Conservation (phyloP, 2,888 invertebrate species). For the Stratiomys singularior region DNA sequence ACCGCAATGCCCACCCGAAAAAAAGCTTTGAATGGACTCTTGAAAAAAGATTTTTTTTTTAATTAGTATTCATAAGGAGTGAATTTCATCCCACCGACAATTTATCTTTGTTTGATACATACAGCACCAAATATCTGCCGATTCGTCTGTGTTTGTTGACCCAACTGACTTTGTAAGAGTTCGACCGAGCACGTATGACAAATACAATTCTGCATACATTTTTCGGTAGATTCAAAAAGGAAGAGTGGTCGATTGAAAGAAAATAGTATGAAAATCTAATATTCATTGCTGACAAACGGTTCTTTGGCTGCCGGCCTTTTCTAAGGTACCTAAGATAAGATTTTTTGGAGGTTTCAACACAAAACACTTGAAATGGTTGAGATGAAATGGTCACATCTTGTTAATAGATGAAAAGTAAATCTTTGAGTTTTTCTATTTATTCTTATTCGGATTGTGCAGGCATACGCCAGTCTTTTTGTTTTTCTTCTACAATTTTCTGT, state of each 20-base stretch:
- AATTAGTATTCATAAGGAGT: conserved; percentile 41
- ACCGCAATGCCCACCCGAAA: conserved; percentile 27
- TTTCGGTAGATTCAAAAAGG: background rate
- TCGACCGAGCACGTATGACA: background rate
- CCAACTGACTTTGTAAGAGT: background rate
- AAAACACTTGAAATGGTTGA: conserved; percentile 23
- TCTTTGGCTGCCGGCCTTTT: conserved; percentile 16
- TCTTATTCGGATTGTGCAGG: background rate
- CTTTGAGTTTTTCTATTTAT: background rate
- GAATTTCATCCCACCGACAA: conserved; percentile 30
- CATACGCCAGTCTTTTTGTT: background rate
- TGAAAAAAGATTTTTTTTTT: conserved; percentile 5
- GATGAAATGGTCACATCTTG: conserved; percentile 23
- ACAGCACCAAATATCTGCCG: background rate
- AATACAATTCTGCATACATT: background rate
- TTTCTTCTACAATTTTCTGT: background rate
- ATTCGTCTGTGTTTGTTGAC: background rate
- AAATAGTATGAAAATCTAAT: background rate
- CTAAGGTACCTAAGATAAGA: no score
- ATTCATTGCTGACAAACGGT: conserved; percentile 29
- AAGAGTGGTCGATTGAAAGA: no score
- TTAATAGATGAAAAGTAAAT: background rate
- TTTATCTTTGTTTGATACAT: conserved; percentile 10
- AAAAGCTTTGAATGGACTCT: no score
- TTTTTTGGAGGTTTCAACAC: background rate